Evolutionary conservation across 2,888 invertebrate genomes (phyloP), one percentile per base, ranked within the genome.

Genomic region (Formica aserva): DNA sequence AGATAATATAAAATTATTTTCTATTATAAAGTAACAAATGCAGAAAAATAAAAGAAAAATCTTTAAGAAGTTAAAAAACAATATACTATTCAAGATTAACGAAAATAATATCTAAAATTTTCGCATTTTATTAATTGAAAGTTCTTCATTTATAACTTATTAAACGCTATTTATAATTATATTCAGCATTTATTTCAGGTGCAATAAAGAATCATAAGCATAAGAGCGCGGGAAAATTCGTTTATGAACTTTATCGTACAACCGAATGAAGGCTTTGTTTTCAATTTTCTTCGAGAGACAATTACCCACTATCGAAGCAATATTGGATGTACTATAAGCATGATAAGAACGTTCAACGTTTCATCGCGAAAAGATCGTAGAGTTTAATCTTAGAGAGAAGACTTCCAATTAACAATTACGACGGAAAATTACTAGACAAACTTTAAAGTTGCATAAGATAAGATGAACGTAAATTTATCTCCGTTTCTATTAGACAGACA

Each of bases 401-500:
- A 26, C 41, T 60, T 80, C 35, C 60, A 80, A 80, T 80, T 80
- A 80, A 80, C 74, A 72, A 72, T 80, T 80, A 60, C 26, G 41
- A 13, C 6, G 18, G 29, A 60, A 72, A 80, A 60, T 13, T 60
- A 35, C 26, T n/a, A 26, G 26, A 60, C 35, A 15, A 45, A 41
- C n/a, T 45, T 60, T 45, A 45, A 80, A 71, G 71, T 3, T 71
- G 15, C 35, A n/a, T 26, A 45, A 69, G 78, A 71, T 71, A 78
- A 60, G 32, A n/a, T 35, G 5, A 29, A 82, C 78, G 65, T 83
- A 83, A 81, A 45, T 85, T n/a, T 52, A 38, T n/a, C 22, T 75
- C 71, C 62, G 75, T 67, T 75, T 88, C 78, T 83, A 85, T 83
- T 65, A 83, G 29, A 22, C 60, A 45, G 38, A 62, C 60, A 71